Base-by-base conservation (phyloP, 2,797 vertebrate genomes). In the Lutjanus argentimaculatus region DNA sequence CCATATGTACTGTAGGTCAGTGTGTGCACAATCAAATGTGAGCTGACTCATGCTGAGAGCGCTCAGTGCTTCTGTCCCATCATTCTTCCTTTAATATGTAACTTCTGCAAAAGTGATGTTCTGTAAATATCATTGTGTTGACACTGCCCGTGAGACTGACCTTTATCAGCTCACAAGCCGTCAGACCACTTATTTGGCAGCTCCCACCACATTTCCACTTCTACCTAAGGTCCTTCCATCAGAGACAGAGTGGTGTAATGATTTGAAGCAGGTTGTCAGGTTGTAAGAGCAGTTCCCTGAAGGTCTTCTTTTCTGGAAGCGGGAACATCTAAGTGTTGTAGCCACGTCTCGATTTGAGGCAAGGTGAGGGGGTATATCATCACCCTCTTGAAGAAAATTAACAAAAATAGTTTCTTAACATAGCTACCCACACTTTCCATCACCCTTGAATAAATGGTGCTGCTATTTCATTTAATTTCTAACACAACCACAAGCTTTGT, bases 1-100 rank as follows among this genome's bases (percentile, higher is more conserved):
- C 40, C 21, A 49, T 48, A 51, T 66, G 58, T 48, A 15, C 21
- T 16, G 42, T 19, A 63, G 74, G 58, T 74, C 30, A 43, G 17
- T 19, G 12, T 10, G 49, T 30, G 42, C 36, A 30, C 21, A 59
- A 51, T 48, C n/a, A 48, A 58, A 43, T 19, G 45, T 62, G n/a
- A 46, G 4, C 3, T 66, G 52, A 79, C 16, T 81, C 40, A 69
- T 51, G 0, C 7, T 21, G 22, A 58, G 40, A 72, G 11, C 8
- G 2, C 6, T 6, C 4, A 11, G 22, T 48, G 16, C 36, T 70
- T 30, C 4, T 30, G 6, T 62, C 55, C 22, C 53, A 42, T 42
- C 14, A 62, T 56, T 9, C 8, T 5, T 62, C 51, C 43, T n/a
- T 61, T 3, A 59, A 56, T 16, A 17, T 30, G 40, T 1, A 57